These are phyloP conservation scores for Limnephilus marmoratus DNA, from an alignment of 2,888 invertebrate genomes.

Conservation along the genomic window DNA sequence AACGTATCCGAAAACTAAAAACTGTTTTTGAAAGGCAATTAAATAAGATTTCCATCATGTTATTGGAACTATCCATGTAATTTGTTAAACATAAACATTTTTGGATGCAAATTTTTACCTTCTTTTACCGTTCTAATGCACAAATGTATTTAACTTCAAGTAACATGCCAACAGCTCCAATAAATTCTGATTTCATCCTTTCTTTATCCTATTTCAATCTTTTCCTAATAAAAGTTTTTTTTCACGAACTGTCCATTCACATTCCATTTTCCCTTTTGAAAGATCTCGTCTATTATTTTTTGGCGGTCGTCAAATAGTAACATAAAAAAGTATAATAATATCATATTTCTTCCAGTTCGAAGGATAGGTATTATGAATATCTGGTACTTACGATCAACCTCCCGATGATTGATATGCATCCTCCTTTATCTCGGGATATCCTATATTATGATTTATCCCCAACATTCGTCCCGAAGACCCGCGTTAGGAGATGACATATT, in stretches of 20 bases:
- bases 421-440: constrained; percentile 27
- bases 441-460: constrained; percentile 5
- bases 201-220: background rate
- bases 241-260: background rate
- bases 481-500: constrained; percentile 21
- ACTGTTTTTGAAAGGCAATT: too few relatives aligned
- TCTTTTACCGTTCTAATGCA: too few relatives aligned
- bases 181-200: background rate
- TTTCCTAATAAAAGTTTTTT: background rate
- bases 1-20: too few relatives aligned
- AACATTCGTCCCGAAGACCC: constrained; percentile 3
- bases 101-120: too few relatives aligned
- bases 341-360: background rate
- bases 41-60: too few relatives aligned
- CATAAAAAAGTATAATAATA: background rate
- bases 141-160: too few relatives aligned
- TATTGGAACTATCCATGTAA: too few relatives aligned
- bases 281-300: background rate
- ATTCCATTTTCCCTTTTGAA: background rate
- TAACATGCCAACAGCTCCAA: background rate
- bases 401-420: constrained; percentile 13
- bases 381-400: background rate
- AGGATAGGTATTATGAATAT: background rate
- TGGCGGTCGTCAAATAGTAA: background rate
- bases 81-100: too few relatives aligned